Conservation (phyloP, 2,888 invertebrate species). For the Drosophila niveifrons region DNA sequence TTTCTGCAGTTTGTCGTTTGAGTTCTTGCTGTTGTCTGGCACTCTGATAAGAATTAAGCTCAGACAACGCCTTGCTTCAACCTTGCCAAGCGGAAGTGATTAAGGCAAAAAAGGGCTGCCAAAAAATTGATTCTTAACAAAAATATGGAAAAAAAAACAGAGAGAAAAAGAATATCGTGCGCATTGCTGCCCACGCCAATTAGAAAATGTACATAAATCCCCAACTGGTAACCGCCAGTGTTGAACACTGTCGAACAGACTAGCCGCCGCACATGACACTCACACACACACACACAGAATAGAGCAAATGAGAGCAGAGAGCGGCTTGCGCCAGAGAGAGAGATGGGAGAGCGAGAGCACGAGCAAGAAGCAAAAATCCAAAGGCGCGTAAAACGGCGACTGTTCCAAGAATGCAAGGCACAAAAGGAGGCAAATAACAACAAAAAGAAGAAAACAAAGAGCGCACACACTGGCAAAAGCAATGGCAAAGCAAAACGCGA, state of each 20-base stretch:
- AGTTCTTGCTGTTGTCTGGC: constrained; percentile 28
- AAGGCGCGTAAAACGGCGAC: constrained; percentile 76
- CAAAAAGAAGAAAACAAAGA: constrained; percentile 74
- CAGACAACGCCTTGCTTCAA: constrained; percentile 52
- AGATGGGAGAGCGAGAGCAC: constrained; percentile 39
- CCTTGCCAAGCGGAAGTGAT: constrained; percentile 66
- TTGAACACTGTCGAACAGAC: constrained; percentile 52
- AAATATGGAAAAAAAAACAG: constrained; percentile 14
- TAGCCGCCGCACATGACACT: constrained; percentile 17
- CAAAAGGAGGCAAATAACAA: constrained; percentile 76
- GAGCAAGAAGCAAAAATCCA: constrained; percentile 54
- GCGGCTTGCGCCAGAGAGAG: constrained; percentile 73
- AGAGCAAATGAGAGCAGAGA: constrained; percentile 66
- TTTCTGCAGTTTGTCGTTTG: constrained; percentile 39
- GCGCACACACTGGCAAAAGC: constrained; percentile 48
- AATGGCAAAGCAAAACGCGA: constrained; percentile 63
- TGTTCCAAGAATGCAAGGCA: constrained; percentile 72
- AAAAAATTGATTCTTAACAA: constrained; percentile 58
- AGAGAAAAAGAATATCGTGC: constrained; percentile 33
- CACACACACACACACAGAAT: constrained; percentile 38
- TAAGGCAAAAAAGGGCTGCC: constrained; percentile 56
- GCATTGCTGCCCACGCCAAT: constrained; percentile 73
- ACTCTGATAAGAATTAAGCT: constrained; percentile 51
- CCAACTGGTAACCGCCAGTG: constrained; percentile 59
- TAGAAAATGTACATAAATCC: constrained; percentile 67